phyloP scores from a whole-genome alignment of 2,113 vertebrate species.

The Poeciliopsis occidentalis region DNA sequence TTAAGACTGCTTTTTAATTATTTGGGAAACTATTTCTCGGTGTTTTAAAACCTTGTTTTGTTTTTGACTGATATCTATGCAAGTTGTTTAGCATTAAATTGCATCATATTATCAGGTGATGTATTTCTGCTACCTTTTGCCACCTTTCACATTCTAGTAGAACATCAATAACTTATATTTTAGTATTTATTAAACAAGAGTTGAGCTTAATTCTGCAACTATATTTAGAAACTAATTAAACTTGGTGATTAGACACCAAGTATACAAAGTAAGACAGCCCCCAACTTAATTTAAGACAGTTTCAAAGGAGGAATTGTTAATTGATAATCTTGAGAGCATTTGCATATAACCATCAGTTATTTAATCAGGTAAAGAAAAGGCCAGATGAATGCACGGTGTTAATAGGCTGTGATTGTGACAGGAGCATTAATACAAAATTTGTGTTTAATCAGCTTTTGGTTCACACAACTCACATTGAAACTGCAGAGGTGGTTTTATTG shows the following conservation, averaged over 20 bases:
- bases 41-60: background rate
- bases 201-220: background rate
- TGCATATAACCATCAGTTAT: background rate
- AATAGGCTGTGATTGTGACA: background rate
- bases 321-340: background rate
- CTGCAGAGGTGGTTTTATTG: constrained; percentile 24
- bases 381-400: background rate
- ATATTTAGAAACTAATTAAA: constrained; percentile 2
- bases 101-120: background rate
- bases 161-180: background rate
- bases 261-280: background rate
- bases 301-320: background rate
- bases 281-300: background rate
- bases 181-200: background rate
- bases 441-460: constrained; percentile 1
- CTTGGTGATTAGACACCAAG: background rate
- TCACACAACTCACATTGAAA: background rate
- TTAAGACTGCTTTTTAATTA: background rate
- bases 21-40: background rate
- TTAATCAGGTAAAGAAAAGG: background rate
- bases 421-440: background rate
- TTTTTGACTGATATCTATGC: background rate
- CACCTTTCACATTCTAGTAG: background rate
- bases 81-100: background rate
- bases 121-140: background rate